phyloP scores from a whole-genome alignment of 2,888 invertebrate genomes.

The Ashinkailepas kermadecensis region DNA sequence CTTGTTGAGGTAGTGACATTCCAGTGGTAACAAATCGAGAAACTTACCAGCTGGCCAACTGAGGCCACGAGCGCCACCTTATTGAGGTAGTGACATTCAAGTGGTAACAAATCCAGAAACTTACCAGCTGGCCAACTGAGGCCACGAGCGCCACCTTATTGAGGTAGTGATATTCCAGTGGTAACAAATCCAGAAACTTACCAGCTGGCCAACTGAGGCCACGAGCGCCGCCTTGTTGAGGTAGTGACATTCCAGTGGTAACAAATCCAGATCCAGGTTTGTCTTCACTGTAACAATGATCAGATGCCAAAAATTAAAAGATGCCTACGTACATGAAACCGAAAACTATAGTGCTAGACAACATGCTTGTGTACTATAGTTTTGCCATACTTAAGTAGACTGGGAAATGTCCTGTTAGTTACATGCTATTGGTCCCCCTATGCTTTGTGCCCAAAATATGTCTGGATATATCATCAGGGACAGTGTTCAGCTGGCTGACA shows the following conservation, averaged over 20 bases:
- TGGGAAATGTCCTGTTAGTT: too few species aligned
- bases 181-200: slow-evolving; percentile 42
- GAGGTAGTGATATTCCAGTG: background rate
- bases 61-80: slow-evolving; percentile 64
- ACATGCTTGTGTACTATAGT: too few species aligned
- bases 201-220: slow-evolving; percentile 62
- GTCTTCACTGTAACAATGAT: slow-evolving; percentile 52
- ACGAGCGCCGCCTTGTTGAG: slow-evolving; percentile 85
- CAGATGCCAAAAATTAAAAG: too few species aligned
- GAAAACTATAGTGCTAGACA: too few species aligned
- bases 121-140: slow-evolving; percentile 56
- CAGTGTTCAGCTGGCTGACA: too few species aligned
- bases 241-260: slow-evolving; percentile 93
- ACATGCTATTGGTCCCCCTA: too few species aligned
- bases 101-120: slow-evolving; percentile 41
- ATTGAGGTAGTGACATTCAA: background rate
- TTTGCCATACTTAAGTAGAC: too few species aligned
- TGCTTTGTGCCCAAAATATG: too few species aligned
- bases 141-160: slow-evolving; percentile 57
- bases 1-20: background rate
- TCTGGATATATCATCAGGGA: too few species aligned
- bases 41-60: slow-evolving; percentile 50
- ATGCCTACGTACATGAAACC: too few species aligned
- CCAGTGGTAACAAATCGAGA: slow-evolving; percentile 42
- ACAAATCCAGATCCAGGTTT: slow-evolving; percentile 70